Evolutionary conservation across 2,888 invertebrate genomes (phyloP), one percentile per base, ranked within the genome.

Genomic region (Meteorus cinctellus): DNA sequence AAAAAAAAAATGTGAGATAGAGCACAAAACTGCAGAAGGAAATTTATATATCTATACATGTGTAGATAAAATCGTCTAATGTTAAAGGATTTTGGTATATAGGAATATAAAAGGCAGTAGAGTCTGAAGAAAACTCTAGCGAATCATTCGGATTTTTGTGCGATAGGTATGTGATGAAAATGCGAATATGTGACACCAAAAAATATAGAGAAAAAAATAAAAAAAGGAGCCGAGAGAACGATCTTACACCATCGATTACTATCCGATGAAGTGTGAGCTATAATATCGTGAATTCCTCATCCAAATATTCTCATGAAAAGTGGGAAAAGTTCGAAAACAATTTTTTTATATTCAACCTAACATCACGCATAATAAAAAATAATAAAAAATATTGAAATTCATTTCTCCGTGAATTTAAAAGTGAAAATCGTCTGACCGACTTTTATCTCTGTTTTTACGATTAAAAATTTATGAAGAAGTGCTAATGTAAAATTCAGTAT

Each of bases 141-240:
- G 31, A 62, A 62, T 29, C 60, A 36, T 63, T 48, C 16, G 63
- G 45, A 71, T 71, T 71, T 71, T 71, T 45, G 27, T 71, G 16
- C 41, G 12, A 12, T 41, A 41, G 41, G n/a, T 62, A 29, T 62
- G 4, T 29, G 12, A 14, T 4, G 27, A 31, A n/a, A 16, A 62
- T 62, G 62, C 14, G 29, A 2, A 29, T 14, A 5, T 31, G 16
- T 10, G 8, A 12, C 41, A 41, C 41, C 14, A 19, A 10, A n/a
- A 1, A 8, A 55, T 19, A 19, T n/a, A 2, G 5, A 6, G 19
- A 3, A 6, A 2, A 16, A 51, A 16, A 19, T 19, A 24, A 55
- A 55, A 55, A 55, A 55, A 55, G 8, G 4, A n/a, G 6, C 16
- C 48, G n/a, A 19, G 8, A 19, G n/a, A 19, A 24, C 5, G 19